Base-by-base conservation (phyloP, 2,797 vertebrate genomes). In the Eospalax fontanierii region DNA sequence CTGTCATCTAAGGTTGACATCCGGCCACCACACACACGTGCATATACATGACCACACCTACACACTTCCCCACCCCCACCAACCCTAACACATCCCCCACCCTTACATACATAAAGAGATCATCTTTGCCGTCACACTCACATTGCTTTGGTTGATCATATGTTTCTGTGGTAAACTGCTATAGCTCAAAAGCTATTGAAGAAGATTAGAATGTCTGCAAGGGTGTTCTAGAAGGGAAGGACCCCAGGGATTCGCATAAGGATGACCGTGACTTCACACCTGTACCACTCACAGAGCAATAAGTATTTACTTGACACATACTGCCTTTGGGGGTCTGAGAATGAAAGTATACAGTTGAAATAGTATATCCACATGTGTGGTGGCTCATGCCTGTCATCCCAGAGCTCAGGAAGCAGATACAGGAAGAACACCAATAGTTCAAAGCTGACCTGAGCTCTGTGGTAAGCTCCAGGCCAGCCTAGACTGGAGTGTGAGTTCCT, bases 241-340 rank as follows among this genome's bases (percentile, higher is more conserved):
- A 28, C 4, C 26, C 63, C 38, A 15, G 70, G 59, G 21, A 26
- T 16, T 1, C 11, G 0, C 16, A 5, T 21, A 57, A 8, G 66
- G 61, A 2, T 38, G 21, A 0, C 0, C 28, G 3, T 19, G 14
- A 43, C 22, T 50, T 35, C 81, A 18, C 3, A 0, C 30, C 6
- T 1, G 0, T 0, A 4, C 71, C n/a, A 33, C 21, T 46, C 38
- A 0, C 38, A 19, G n/a, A 40, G 22, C 22, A 83, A 4, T 66
- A 3, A 0, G n/a, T 50, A 5, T 26, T 2, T 59, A 28, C 2
- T 57, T 2, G 28, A 0, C 3, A 63, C 22, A 3, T 1, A 11
- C 79, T 35, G 14, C 40, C n/a, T 35, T 22, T 0, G 14, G 61
- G 61, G 70, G 28, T 57, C 92, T 33, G 18, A 88, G 26, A 78